Base-by-base conservation (phyloP, 1,140 invertebrate genomes). In the Drosophila biarmipes region DNA sequence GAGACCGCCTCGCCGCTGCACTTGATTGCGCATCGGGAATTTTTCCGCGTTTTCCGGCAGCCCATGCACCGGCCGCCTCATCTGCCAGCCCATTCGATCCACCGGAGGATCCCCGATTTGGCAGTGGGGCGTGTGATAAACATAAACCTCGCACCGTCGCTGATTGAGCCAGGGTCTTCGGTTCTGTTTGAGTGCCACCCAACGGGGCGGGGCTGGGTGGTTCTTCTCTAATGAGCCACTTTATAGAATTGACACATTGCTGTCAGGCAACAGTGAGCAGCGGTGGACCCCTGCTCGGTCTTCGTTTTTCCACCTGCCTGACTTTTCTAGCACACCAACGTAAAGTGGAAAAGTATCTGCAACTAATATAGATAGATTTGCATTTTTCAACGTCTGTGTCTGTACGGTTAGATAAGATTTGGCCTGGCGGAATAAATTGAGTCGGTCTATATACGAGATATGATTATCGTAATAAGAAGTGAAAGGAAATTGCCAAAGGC, bases 91-190 rank as follows among this genome's bases (percentile, higher is more conserved):
- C 35, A 37, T 48, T 66, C 43, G 69, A 71, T 72, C 21, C 43
- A 24, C 78, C 62, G 56, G 64, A 57, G 38, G 54, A 63, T 63
- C 42, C 63, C 45, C 38, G 35, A 67, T 63, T 67, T 72, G 73
- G 69, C 78, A 90, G 86, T 90, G 81, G 90, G 82, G 87, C 81
- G 81, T 90, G 86, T 90, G 87, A 90, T 86, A 74, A 90, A 90
- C 87, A 90, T 80, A 74, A 90, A 90, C 87, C 74, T 54, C 81
- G 74, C 58, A 67, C 54, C 56, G 72, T 67, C 71, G 68, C 75
- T 89, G 75, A 87, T 78, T 82, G 59, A 38, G 38, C 35, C 21
- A 8, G 1, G 11, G 35, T 29, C 43, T 27, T 31, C 10, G 45
- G 67, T 57, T 48, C 27, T 58, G 43, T 37, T 15, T 46, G 43